Evolutionary conservation across 2,113 vertebrate species (phyloP), one percentile per base, ranked within the genome.

Genomic region (Notothenia coriiceps): DNA sequence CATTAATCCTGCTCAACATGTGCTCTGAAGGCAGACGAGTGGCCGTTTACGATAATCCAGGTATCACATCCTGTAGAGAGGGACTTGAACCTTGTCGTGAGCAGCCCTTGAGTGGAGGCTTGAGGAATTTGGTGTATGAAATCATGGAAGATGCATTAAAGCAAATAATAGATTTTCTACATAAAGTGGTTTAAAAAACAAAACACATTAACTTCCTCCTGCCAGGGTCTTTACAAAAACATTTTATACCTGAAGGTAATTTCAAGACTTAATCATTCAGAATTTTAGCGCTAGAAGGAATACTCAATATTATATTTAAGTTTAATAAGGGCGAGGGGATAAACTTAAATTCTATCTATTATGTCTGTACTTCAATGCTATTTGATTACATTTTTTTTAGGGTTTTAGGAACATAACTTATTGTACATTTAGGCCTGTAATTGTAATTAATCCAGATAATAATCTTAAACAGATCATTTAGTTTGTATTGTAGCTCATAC

Each of bases 31-130:
- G 51, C 86, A 49, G 13, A 63, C 44, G 68, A 84, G 71, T 55
- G 79, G 71, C 69, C 80, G 66, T 90, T 74, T 57, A 73, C 70
- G 11, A 77, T 92, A 92, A 93, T 90, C 91, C 91, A 85, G 86
- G 80, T 94, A 91, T 93, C 91, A 84, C 70, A 84, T 88, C 89
- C 15, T 54, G 43, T 9, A 72, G 70, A 40, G 35, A 74, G 17
- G 62, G 65, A 82, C 74, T 90, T 91, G 82, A 86, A 91, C n/a
- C 84, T 40, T 11, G 18, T 15, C 65, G 63, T 22, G 14, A 80
- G 76, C 62, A 69, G 63, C 79, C 64, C 80, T 90, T 29, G 13
- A 85, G 70, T 51, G n/a, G 25, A 77, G 70, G 72, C 44, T 56
- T 18, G 52, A 73, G 67, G 50, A 83, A 81, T 73, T 56, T 74